phyloP scores from a whole-genome alignment of 2,113 vertebrate genomes.

The Paradisaea rubra region DNA sequence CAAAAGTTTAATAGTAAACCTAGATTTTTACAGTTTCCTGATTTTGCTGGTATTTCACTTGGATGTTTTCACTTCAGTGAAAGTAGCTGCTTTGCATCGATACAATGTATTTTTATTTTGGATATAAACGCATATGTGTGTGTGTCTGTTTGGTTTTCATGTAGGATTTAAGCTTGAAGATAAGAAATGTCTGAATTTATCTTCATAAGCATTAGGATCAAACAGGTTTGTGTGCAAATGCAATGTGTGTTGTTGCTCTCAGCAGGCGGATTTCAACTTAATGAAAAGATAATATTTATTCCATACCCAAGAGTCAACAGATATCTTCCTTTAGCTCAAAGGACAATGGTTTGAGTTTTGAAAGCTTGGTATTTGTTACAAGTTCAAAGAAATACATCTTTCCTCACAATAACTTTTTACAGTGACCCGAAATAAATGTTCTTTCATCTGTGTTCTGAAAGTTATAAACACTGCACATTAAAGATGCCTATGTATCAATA shows the following conservation, averaged over 20 bases:
- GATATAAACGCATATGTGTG: neutral
- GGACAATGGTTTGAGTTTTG: conserved; percentile 25
- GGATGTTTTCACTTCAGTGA: neutral
- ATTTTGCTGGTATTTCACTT: neutral
- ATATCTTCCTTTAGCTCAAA: conserved; percentile 17
- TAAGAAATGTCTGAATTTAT: neutral
- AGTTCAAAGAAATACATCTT: conserved; percentile 48
- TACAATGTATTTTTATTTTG: neutral
- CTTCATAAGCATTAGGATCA: neutral
- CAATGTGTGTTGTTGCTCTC: neutral
- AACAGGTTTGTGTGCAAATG: neutral
- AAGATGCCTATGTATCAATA: neutral
- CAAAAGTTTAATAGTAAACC: neutral
- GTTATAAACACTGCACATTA: neutral
- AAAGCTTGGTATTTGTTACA: conserved; percentile 7
- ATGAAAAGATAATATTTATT: conserved; percentile 28
- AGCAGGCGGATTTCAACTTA: conserved; percentile 7
- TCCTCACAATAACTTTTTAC: neutral
- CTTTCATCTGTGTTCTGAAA: conserved; percentile 3
- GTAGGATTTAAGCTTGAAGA: neutral
- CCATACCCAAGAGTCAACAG: neutral
- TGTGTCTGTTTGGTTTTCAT: neutral
- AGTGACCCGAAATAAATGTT: conserved; percentile 28
- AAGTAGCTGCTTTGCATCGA: neutral
- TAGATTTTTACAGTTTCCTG: neutral